These are phyloP conservation scores for Alectura lathami DNA, from an alignment of 2,113 vertebrate genomes.

Conservation along the genomic window DNA sequence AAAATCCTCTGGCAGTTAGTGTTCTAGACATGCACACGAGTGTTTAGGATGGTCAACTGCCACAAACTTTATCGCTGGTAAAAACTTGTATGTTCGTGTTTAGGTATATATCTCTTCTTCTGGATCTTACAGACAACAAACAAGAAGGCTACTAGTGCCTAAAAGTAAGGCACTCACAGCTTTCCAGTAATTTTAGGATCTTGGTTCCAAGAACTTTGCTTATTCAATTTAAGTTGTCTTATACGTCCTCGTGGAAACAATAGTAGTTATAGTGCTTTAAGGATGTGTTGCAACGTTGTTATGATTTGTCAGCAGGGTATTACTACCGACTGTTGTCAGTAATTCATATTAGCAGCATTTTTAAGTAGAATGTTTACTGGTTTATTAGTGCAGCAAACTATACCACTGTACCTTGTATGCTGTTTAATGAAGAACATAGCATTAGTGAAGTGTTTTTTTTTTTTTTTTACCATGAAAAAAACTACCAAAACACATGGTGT, in stretches of 20 bases:
- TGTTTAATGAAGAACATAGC: neutral
- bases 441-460: neutral
- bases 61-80: neutral
- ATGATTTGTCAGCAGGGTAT: neutral
- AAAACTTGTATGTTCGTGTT: neutral
- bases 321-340: neutral
- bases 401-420: neutral
- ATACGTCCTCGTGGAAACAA: neutral
- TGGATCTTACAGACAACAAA: neutral
- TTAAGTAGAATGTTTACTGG: neutral
- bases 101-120: neutral
- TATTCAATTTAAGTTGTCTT: neutral
- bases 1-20: neutral
- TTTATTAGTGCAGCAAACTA: neutral
- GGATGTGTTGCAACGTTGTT: neutral
- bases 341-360: neutral
- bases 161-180: neutral
- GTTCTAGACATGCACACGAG: rapidly evolving
- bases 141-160: neutral
- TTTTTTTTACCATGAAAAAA: neutral
- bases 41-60: neutral
- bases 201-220: neutral
- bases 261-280: neutral
- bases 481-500: neutral
- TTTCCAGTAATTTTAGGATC: neutral